Conservation (phyloP, 2,797 vertebrate species). For the Limnodromus scolopaceus region DNA sequence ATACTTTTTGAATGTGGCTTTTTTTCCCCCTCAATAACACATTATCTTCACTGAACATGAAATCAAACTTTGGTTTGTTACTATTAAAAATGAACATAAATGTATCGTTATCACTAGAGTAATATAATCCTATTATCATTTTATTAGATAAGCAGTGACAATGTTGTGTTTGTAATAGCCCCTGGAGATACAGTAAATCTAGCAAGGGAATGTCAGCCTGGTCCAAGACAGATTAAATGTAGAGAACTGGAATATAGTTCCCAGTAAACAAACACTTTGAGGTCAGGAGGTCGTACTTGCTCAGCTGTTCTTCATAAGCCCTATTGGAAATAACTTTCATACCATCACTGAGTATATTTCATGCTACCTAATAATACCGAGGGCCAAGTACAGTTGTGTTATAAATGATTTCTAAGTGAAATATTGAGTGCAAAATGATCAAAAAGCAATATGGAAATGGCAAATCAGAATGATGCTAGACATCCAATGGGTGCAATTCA, state of each 20-base stretch:
- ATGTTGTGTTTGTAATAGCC: slow-evolving; percentile 36
- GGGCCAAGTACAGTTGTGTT: not conserved
- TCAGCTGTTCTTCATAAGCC: slow-evolving; percentile 68
- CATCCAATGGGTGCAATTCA: not conserved
- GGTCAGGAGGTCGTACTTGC: slow-evolving; percentile 49
- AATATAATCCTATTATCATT: slow-evolving; percentile 50
- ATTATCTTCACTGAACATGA: not conserved
- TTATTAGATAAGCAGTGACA: slow-evolving; percentile 61
- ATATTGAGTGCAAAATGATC: slow-evolving; percentile 1
- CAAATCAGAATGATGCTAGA: not conserved
- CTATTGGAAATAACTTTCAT: slow-evolving; percentile 69
- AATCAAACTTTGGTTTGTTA: not conserved
- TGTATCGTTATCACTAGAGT: not conserved
- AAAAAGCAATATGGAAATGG: slow-evolving; percentile 23
- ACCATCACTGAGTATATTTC: slow-evolving; percentile 45
- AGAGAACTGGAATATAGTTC: slow-evolving; percentile 66
- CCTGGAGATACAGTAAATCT: slow-evolving; percentile 49
- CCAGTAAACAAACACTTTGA: slow-evolving; percentile 69
- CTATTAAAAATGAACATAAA: slow-evolving; percentile 22
- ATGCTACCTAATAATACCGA: slow-evolving; percentile 42
- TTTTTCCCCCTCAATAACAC: not conserved
- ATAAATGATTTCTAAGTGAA: slow-evolving; percentile 24
- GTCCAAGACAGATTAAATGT: slow-evolving; percentile 62
- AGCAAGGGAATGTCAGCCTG: slow-evolving; percentile 39
- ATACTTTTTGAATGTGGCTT: not conserved